Evolutionary conservation across 2,888 invertebrate species (phyloP), one percentile per base, ranked within the genome.

Genomic region (Meteorus cinctellus): DNA sequence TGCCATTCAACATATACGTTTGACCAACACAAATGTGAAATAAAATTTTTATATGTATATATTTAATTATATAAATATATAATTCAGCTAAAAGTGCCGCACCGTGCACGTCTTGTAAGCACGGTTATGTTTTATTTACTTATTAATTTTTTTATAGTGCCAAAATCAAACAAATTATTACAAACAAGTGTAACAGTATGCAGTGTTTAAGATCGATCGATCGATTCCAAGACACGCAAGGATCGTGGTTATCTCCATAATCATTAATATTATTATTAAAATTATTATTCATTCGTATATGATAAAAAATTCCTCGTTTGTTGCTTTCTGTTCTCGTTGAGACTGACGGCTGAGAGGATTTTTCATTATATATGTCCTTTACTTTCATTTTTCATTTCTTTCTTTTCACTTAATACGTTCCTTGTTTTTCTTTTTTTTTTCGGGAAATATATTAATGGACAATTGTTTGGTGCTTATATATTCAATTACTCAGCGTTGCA

Each of bases 191-290:
- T 41, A 76, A 81, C 81, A 81, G 81, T 81, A 80, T 81, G 81
- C 79, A 80, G 81, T 80, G 81, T 79, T 81, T 81, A 79, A 78
- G 81, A 81, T 81, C 80, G 80, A 81, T 81, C 81, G 81, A 81
- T 81, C 79, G 81, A 55, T 81, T 79, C 65, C 65, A 72, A 68
- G 63, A 69, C 72, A 69, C 34, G 72, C 76, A 72, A 74, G 74
- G 68, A 74, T 74, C 36, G 65, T 55, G 55, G 55, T 55, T 24
- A 19, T 65, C 36, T 8, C 41, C 19, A 65, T 65, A 10, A 41
- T 65, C 4, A 24, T 65, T 12, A 24, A 19, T 8, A 41, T 65
- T 10, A 65, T 65, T n/a, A 34, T 36, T 65, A 29, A 48, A 45
- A 62, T 41, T 67, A 31, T 59, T 60, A 41, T 10, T 65, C 24